Percentiles rank a stretch among this genome's conserved stretches.
Conservation (phyloP, 2,888 invertebrate species). For the Acrocyrtus sp. region DNA sequence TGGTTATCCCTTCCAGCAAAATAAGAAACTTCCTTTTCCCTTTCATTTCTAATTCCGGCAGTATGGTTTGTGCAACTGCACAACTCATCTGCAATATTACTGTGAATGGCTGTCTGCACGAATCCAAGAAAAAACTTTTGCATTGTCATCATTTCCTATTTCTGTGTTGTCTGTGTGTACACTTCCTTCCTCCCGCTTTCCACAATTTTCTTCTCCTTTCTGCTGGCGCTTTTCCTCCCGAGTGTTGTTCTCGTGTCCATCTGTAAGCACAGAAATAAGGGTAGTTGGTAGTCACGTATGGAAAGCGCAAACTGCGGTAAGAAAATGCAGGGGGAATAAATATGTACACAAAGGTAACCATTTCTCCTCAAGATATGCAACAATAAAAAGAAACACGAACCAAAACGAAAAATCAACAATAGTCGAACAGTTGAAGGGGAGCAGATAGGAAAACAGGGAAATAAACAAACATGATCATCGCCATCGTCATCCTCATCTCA, state of each 20-base stretch:
- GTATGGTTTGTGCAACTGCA: not conserved
- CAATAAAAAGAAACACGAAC: not conserved
- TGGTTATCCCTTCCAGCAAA: too few species aligned
- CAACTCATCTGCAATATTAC: too few species aligned
- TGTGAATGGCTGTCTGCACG: too few species aligned
- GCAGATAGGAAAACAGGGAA: constrained; percentile 17
- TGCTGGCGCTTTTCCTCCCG: constrained; percentile 25
- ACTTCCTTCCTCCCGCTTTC: not conserved
- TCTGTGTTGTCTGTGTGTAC: too few species aligned
- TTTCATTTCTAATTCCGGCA: too few species aligned
- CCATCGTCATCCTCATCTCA: not conserved
- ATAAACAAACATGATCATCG: constrained; percentile 18
- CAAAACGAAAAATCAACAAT: constrained; percentile 9
- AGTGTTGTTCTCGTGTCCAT: constrained; percentile 33
- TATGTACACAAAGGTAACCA: not conserved
- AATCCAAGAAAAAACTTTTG: not conserved
- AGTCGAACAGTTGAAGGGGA: too few species aligned
- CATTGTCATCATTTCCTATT: not conserved
- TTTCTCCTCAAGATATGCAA: not conserved
- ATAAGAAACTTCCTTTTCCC: constrained; percentile 7
- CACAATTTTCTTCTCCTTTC: not conserved
- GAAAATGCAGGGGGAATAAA: not conserved
- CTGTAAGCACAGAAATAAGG: not conserved
- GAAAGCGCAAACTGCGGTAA: too few species aligned
- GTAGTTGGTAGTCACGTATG: constrained; percentile 39